phyloP scores from a whole-genome alignment of 2,797 vertebrate species.

The Acipenser ruthenus region DNA sequence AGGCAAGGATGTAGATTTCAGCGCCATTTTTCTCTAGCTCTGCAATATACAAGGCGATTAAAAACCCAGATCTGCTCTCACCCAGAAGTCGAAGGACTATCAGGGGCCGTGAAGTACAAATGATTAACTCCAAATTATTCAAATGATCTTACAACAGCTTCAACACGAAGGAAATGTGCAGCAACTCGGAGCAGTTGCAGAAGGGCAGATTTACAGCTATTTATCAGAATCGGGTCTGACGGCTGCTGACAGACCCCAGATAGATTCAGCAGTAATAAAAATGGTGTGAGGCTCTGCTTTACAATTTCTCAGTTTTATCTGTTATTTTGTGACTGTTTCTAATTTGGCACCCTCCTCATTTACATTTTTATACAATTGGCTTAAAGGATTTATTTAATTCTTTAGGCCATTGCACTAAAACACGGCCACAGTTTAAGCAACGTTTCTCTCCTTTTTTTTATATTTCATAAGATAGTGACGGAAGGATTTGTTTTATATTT shows the following conservation, averaged over 20 bases:
- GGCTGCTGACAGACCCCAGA: slow-evolving; percentile 55
- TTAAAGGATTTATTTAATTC: slow-evolving; percentile 49
- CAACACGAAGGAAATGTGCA: slow-evolving; percentile 57
- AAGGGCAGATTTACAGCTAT: slow-evolving; percentile 55
- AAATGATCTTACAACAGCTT: slow-evolving; percentile 59
- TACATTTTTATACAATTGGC: slow-evolving; percentile 60
- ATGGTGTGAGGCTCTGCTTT: slow-evolving; percentile 39
- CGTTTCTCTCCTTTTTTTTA: slow-evolving; percentile 22
- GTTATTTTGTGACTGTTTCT: slow-evolving; percentile 59
- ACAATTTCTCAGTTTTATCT: slow-evolving; percentile 42
- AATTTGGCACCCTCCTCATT: slow-evolving; percentile 56
- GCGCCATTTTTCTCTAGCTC: slow-evolving; percentile 62
- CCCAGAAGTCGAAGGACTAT: slow-evolving; percentile 65
- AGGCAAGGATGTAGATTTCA: slow-evolving; percentile 66
- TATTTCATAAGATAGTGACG: not conserved
- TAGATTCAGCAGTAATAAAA: slow-evolving; percentile 42
- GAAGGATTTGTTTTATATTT: not conserved
- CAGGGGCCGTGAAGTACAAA: slow-evolving; percentile 63
- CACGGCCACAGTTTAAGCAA: slow-evolving; percentile 16
- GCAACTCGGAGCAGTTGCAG: slow-evolving; percentile 41
- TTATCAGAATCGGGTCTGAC: slow-evolving; percentile 63
- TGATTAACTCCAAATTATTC: slow-evolving; percentile 86
- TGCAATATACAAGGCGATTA: slow-evolving; percentile 66
- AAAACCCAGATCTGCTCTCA: slow-evolving; percentile 65
- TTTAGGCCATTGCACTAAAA: slow-evolving; percentile 37